Conservation (phyloP, 2,113 vertebrate species). For the Oreotragus oreotragus region DNA sequence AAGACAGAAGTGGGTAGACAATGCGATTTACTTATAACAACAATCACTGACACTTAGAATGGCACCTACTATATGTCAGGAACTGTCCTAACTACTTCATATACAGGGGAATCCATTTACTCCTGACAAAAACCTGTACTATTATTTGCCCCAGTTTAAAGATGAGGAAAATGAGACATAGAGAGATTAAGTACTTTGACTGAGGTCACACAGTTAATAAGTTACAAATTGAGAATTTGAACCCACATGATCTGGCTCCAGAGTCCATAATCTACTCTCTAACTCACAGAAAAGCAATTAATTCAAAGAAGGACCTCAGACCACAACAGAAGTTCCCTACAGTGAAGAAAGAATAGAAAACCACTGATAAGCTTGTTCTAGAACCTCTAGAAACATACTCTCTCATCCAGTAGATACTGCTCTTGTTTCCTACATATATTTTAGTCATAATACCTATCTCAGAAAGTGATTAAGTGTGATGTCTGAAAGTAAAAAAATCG, state of each 20-base stretch:
- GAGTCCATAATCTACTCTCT: background rate
- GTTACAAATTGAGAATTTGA: background rate
- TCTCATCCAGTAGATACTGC: background rate
- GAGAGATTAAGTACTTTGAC: background rate
- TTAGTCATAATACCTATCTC: background rate
- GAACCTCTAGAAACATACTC: background rate
- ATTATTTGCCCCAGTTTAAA: background rate
- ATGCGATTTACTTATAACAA: background rate
- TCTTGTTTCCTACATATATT: background rate
- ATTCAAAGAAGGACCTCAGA: background rate
- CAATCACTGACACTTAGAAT: background rate
- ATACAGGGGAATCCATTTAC: background rate
- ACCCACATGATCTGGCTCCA: background rate
- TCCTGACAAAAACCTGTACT: background rate
- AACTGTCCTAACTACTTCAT: background rate
- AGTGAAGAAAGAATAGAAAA: background rate
- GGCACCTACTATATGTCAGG: background rate
- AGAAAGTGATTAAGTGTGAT: background rate
- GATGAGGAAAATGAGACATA: background rate
- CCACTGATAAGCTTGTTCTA: background rate
- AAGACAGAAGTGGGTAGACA: background rate
- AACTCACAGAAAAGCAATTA: background rate
- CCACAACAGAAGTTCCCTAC: background rate
- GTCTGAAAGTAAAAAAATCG: background rate
- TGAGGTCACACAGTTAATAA: background rate